Conservation (phyloP, 2,888 invertebrate species). For the Stenodema calcarata region DNA sequence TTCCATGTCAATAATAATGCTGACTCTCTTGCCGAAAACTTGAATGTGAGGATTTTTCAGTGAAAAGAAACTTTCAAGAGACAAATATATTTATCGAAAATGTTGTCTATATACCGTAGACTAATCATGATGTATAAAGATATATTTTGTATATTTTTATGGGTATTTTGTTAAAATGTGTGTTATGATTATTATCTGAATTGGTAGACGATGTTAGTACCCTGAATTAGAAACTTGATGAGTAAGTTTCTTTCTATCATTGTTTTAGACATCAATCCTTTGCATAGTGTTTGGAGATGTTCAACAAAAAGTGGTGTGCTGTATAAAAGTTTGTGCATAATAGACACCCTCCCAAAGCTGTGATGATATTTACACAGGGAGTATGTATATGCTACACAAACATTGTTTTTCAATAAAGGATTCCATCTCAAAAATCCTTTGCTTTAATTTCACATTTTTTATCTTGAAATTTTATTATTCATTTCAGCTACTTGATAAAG, state of each 20-base stretch:
- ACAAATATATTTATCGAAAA: conserved; percentile 32
- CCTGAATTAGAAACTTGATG: not conserved
- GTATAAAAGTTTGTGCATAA: not conserved
- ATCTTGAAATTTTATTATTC: too few species aligned
- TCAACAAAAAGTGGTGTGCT: conserved; percentile 10
- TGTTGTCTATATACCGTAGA: conserved; percentile 30
- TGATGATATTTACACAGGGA: not conserved
- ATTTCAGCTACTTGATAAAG: too few species aligned
- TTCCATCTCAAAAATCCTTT: too few species aligned
- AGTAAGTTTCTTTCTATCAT: conserved; percentile 4
- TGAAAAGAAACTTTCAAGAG: conserved; percentile 6
- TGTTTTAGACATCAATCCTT: conserved; percentile 4
- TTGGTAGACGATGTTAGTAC: not conserved
- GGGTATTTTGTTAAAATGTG: conserved; percentile 32
- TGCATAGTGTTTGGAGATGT: conserved; percentile 18
- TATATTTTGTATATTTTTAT: conserved; percentile 45
- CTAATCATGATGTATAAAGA: conserved; percentile 35
- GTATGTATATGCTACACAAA: not conserved
- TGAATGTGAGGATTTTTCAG: not conserved
- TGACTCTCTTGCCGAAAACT: conserved; percentile 17
- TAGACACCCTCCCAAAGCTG: not conserved
- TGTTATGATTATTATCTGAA: conserved; percentile 26
- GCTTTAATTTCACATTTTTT: too few species aligned
- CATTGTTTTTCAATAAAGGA: not conserved
- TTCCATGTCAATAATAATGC: conserved; percentile 1